These are phyloP conservation scores for Eudyptes chrysolophus DNA, from an alignment of 2,113 vertebrate genomes.

Conservation along the genomic window DNA sequence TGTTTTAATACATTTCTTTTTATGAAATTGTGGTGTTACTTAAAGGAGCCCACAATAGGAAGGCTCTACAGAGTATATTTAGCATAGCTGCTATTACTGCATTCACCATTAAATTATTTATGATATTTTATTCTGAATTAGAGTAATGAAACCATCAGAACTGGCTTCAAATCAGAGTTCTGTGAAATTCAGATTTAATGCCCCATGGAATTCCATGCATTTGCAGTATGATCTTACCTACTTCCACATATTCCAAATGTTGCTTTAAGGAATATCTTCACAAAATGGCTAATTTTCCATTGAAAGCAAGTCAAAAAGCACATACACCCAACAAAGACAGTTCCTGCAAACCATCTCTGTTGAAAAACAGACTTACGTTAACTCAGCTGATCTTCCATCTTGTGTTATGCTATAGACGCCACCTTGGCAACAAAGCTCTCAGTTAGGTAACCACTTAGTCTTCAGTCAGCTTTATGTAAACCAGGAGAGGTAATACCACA, in stretches of 20 bases:
- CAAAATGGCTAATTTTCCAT: neutral
- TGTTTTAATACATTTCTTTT: neutral
- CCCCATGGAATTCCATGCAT: neutral
- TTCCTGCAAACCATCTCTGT: neutral
- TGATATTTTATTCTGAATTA: neutral
- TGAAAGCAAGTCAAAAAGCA: neutral
- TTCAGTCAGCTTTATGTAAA: neutral
- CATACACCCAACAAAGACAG: neutral
- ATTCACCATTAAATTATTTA: neutral
- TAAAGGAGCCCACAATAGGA: neutral
- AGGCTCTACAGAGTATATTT: neutral
- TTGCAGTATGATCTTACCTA: neutral
- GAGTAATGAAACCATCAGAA: neutral
- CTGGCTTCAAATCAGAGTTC: neutral
- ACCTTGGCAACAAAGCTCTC: neutral
- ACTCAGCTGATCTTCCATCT: neutral
- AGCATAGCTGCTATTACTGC: neutral
- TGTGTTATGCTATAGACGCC: neutral
- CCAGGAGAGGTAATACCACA: neutral
- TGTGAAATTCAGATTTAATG: conserved; percentile 10
- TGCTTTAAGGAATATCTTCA: neutral
- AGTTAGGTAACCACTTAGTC: neutral
- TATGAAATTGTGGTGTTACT: neutral
- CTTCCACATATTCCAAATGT: neutral
- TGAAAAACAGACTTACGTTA: neutral